phyloP scores from a whole-genome alignment of 2,888 invertebrate species.

The Galeopsomyia nigrocyanea region DNA sequence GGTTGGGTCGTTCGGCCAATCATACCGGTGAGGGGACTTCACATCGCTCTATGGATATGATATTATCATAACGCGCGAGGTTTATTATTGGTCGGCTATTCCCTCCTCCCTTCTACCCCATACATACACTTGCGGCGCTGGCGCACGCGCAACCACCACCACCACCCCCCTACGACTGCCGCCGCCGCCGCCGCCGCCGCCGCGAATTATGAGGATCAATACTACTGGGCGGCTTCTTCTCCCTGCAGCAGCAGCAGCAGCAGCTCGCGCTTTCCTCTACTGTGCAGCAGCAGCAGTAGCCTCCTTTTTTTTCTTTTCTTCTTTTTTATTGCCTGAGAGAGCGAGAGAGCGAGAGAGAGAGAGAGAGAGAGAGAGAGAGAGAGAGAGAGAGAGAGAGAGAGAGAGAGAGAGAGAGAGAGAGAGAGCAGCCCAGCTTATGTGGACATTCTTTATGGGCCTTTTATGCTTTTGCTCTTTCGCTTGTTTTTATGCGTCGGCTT shows the following conservation, averaged over 20 bases:
- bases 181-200: constrained; percentile 51
- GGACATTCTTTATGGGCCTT: constrained; percentile 42
- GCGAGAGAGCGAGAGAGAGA: not conserved
- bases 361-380: not conserved
- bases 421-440: constrained; percentile 23
- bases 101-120: constrained; percentile 48
- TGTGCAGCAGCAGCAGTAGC: not conserved
- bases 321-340: not conserved
- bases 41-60: constrained; percentile 65
- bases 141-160: constrained; percentile 53
- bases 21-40: constrained; percentile 49
- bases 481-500: constrained; percentile 31
- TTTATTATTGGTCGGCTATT: constrained; percentile 66
- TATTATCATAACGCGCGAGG: constrained; percentile 67
- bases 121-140: constrained; percentile 54
- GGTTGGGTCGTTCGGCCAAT: constrained; percentile 58
- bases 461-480: constrained; percentile 38
- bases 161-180: constrained; percentile 57
- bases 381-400: not conserved
- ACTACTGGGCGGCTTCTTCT: constrained; percentile 61
- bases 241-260: too few species aligned
- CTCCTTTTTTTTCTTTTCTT: not conserved
- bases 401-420: not conserved
- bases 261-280: too few species aligned
- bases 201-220: constrained; percentile 69